Evolutionary conservation across 2,113 vertebrate genomes (phyloP), one percentile per base, ranked within the genome.

Genomic region (Clarias batrachus): DNA sequence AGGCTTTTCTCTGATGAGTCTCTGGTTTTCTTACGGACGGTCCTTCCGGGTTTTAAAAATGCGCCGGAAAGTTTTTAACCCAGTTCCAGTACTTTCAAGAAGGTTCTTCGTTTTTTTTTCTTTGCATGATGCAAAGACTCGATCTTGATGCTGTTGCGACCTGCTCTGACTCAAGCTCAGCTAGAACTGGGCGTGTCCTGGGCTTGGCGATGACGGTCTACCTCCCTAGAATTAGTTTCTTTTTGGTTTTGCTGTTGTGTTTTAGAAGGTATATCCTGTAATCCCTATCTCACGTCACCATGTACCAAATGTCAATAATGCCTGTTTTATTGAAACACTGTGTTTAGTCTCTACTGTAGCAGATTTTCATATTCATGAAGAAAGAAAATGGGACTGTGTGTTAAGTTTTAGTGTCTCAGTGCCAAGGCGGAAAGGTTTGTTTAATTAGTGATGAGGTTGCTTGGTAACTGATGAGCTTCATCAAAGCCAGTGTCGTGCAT

Each of bases 401-500:
- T 33, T 78, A 70, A 33, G 27, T 70, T 70, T 5, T 33, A 70
- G 13, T 70, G 66, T 16, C 27, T 33, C 66, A 0, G 27, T 16
- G 27, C 25, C 63, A 65, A 65, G n/a, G 63, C n/a, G n/a, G 30
- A 70, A 70, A 70, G 66, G 27, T 33, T 33, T 30, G 30, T 70
- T 70, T 70, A 70, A 70, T 33, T 70, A 78, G 76, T 1, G 52
- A 78, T 30, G 48, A 25, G 76, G 76, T 78, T 57, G 76, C 76
- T n/a, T 78, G 52, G 76, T 27, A 78, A 78, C 76, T 1, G 16
- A 78, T 30, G 52, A 52, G 13, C 25, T 78, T 78, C 52, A 79
- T 59, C 54, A 59, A 56, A 79, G 52, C 68, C 68, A 37, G 30
- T 21, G 17, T 37, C 7, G 17, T 71, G 30, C 33, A 37, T 71